Conservation (phyloP, 2,888 invertebrate genomes). For the Phlogophora meticulosa region DNA sequence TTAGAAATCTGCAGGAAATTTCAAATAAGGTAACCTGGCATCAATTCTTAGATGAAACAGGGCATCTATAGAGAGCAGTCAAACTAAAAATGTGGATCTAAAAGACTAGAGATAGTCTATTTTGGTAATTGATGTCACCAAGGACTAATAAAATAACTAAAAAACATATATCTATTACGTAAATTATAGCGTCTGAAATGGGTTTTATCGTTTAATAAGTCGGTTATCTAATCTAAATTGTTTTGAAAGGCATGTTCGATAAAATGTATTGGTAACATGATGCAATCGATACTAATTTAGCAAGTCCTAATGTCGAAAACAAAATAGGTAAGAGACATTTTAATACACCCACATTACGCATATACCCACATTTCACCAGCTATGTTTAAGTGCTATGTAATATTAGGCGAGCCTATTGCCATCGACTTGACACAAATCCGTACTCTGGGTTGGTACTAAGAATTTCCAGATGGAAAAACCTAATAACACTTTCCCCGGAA, state of each 20-base stretch:
- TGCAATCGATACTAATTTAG: conserved; percentile 45
- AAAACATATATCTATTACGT: conserved; percentile 33
- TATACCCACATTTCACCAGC: too few species aligned
- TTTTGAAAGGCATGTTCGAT: conserved; percentile 52
- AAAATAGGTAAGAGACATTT: conserved; percentile 10
- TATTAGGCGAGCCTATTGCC: too few species aligned
- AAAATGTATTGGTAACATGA: conserved; percentile 52
- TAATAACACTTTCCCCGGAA: too few species aligned
- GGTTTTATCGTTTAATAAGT: conserved; percentile 47
- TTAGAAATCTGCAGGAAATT: conserved; percentile 55
- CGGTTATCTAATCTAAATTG: conserved; percentile 57
- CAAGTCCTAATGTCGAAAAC: conserved; percentile 3
- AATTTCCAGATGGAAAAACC: too few species aligned
- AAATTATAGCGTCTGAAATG: conserved; percentile 38
- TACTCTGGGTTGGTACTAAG: too few species aligned
- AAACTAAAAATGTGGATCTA: conserved; percentile 9
- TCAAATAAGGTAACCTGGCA: conserved; percentile 57
- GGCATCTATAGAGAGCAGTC: conserved; percentile 15
- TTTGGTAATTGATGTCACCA: conserved; percentile 31
- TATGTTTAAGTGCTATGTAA: too few species aligned
- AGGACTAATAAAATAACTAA: conserved; percentile 18
- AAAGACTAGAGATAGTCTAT: conserved; percentile 20
- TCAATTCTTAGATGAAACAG: conserved; percentile 15
- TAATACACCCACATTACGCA: too few species aligned
- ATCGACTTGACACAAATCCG: too few species aligned